Evolutionary conservation across 2,888 invertebrate species (phyloP).

Genomic region (Dugesia japonica): DNA sequence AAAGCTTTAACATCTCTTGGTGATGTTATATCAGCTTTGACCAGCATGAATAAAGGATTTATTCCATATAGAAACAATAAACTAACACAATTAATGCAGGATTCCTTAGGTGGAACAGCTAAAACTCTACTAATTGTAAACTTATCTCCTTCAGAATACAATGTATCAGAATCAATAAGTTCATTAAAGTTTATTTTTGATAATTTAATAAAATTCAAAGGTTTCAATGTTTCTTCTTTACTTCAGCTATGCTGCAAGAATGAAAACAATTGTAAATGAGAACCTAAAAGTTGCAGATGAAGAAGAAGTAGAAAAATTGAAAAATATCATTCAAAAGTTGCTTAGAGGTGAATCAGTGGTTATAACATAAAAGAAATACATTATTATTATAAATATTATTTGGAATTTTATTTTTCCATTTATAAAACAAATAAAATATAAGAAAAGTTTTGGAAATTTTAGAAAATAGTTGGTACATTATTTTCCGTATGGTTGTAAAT

Average conservation of each 20-base stretch:
- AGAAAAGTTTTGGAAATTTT: no score
- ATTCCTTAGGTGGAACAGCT: constrained; percentile 52
- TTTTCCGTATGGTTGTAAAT: no score
- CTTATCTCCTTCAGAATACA: constrained; percentile 50
- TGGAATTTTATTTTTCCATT: no score
- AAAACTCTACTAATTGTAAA: constrained; percentile 53
- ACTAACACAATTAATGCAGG: constrained; percentile 52
- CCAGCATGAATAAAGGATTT: constrained; percentile 49
- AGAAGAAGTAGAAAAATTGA: not conserved
- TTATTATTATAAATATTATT: not conserved
- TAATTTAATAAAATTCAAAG: no score
- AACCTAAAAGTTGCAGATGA: not conserved
- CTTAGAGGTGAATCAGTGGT: constrained; percentile 5
- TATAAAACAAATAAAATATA: no score
- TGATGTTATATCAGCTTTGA: constrained; percentile 52
- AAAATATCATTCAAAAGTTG: not conserved
- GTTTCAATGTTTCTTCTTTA: no score
- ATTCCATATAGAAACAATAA: constrained; percentile 49
- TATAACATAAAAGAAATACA: not conserved
- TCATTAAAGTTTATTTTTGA: constrained; percentile 45
- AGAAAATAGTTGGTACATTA: no score
- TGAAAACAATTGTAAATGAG: constrained; percentile 8
- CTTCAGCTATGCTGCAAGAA: not conserved
- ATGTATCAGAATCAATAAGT: constrained; percentile 48
- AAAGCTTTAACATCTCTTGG: constrained; percentile 52